A percentile compares a stretch with the other conserved stretches of the same genome.
These are phyloP conservation scores for Climacteris rufus DNA, from an alignment of 2,113 vertebrate genomes.

Conservation along the genomic window DNA sequence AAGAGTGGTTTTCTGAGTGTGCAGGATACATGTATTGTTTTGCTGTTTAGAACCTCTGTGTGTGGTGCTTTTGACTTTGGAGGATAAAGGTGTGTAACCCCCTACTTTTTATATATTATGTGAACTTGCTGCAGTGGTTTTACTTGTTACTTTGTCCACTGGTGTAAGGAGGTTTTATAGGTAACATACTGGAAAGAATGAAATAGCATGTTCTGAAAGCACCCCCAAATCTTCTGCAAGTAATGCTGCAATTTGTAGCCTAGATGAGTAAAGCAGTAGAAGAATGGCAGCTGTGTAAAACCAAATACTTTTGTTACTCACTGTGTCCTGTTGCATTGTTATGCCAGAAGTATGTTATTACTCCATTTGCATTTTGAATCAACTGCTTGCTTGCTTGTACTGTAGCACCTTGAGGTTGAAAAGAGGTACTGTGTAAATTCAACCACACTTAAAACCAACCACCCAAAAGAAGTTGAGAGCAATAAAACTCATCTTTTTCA, in stretches of 20 bases:
- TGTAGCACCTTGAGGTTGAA: not conserved
- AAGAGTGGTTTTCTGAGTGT: not conserved
- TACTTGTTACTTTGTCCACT: not conserved
- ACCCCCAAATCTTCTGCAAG: not conserved
- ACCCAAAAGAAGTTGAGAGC: not conserved
- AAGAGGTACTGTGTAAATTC: not conserved
- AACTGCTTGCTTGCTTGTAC: not conserved
- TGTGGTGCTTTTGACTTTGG: not conserved
- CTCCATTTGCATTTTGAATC: not conserved
- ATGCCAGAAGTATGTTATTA: not conserved
- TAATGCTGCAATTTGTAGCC: not conserved
- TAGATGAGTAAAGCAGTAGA: not conserved
- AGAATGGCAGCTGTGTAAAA: not conserved
- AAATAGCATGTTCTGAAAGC: not conserved
- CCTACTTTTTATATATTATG: not conserved
- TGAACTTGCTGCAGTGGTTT: not conserved
- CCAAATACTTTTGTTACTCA: not conserved
- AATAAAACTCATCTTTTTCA: not conserved
- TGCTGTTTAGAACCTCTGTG: accelerated
- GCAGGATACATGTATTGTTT: not conserved
- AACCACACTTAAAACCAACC: not conserved
- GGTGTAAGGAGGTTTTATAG: not conserved
- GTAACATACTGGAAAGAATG: not conserved
- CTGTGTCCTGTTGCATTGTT: not conserved
- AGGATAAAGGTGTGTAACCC: not conserved